phyloP scores from a whole-genome alignment of 2,797 vertebrate species.

The Enteromius anoplus region DNA sequence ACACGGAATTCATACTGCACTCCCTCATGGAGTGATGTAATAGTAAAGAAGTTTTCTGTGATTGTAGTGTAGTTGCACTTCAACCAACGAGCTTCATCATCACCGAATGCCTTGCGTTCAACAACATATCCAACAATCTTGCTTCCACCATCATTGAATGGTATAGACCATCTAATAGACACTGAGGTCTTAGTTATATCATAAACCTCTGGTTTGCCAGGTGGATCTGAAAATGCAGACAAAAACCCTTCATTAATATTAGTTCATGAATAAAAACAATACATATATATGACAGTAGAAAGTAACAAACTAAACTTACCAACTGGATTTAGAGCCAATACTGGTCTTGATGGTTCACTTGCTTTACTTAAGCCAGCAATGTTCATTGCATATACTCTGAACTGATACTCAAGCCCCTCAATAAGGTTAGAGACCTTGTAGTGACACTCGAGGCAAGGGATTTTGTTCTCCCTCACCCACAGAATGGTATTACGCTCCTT shows the following conservation, averaged over 20 bases:
- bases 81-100: constrained; percentile 92
- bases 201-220: constrained; percentile 92
- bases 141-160: constrained; percentile 93
- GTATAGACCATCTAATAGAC: constrained; percentile 90
- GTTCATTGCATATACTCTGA: constrained; percentile 96
- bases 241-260: constrained; percentile 32
- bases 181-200: constrained; percentile 92
- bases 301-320: constrained; percentile 76
- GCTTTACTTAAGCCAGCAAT: constrained; percentile 96
- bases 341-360: constrained; percentile 94
- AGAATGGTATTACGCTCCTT: constrained; percentile 99
- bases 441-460: constrained; percentile 90
- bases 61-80: constrained; percentile 98
- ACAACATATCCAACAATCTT: constrained; percentile 93
- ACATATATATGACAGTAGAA: not conserved
- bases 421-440: constrained; percentile 92
- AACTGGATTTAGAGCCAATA: constrained; percentile 95
- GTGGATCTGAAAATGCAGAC: constrained; percentile 82
- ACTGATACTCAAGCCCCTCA: constrained; percentile 97
- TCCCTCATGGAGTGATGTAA: constrained; percentile 87
- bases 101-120: constrained; percentile 88
- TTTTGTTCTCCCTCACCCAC: constrained; percentile 98
- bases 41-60: constrained; percentile 90
- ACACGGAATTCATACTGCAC: constrained; percentile 91
- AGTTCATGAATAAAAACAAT: not conserved